Evolutionary conservation across 1,140 invertebrate species (phyloP), one percentile per base, ranked within the genome.

Genomic region (Laupala kohalensis): DNA sequence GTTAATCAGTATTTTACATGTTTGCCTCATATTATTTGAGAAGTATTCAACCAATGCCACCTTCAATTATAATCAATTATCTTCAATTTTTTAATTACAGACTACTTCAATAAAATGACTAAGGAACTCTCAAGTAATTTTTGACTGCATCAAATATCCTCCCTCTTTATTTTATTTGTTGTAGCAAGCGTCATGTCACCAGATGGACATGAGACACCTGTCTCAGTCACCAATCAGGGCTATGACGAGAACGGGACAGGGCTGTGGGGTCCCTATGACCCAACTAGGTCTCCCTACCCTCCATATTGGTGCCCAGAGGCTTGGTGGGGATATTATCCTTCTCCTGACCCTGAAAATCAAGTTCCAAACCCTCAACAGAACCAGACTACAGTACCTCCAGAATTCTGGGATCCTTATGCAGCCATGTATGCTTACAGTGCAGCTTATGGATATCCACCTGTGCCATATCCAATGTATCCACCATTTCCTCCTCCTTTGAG

Each of bases 401-500:
- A 76, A 72, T 67, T 67, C 67, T 77, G 76, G 76, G 75, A 77
- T 25, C 76, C 77, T 70, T 78, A 77, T 53, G 72, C 75, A 37
- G 74, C 78, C 29, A 78, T 78, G 76, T 80, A 80, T 74, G 78
- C 78, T 37, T 78, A 78, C 63, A 77, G 76, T 70, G 75, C 76
- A 24, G 75, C 74, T 5, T 75, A 74, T 63, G 72, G 75, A 15
- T 76, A 75, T 63, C 73, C 75, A 25, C 77, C 74, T 24, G 26
- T 72, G n/a, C 76, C 75, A 23, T 72, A 75, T 71, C 78, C 78
- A 23, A 76, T 76, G 75, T 74, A 74, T 64, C 72, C 75, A 25
- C 77, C 78, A 0, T 74, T 71, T 67, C 68, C 65, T 73, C 76
- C 75, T 4, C 76, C 77, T 19, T 73, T 76, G 69, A 27, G 69